phyloP scores from a whole-genome alignment of 2,888 invertebrate species.

The Zonitis immaculata region DNA sequence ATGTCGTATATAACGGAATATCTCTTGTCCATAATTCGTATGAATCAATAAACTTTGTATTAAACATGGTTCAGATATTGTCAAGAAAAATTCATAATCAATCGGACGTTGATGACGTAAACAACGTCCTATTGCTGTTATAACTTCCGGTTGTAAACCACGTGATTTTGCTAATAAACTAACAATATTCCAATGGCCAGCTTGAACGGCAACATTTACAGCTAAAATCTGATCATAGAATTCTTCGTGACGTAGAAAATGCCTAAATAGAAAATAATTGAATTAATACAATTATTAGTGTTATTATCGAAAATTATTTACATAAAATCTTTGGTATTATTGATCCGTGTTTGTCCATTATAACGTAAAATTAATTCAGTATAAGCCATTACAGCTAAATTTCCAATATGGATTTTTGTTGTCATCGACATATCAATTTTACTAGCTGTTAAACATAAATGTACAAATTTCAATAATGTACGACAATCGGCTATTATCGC shows the following conservation, averaged over 20 bases:
- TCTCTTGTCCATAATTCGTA: constrained; percentile 38
- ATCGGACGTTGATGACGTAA: constrained; percentile 34
- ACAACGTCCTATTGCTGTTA: constrained; percentile 52
- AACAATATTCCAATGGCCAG: constrained; percentile 58
- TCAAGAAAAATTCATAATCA: constrained; percentile 40
- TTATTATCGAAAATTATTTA: constrained; percentile 36
- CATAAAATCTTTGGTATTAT: constrained; percentile 52
- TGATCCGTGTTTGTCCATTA: constrained; percentile 40
- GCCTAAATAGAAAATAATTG: constrained; percentile 38
- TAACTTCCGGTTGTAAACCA: constrained; percentile 55
- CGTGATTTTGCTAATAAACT: constrained; percentile 49
- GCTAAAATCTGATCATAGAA: constrained; percentile 62
- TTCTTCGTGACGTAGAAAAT: constrained; percentile 57
- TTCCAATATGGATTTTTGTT: constrained; percentile 61
- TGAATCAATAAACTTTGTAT: constrained; percentile 43
- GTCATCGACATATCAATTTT: constrained; percentile 56
- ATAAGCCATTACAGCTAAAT: constrained; percentile 62
- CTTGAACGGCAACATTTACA: constrained; percentile 59
- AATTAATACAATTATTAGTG: neutral
- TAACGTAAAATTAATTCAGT: constrained; percentile 53
- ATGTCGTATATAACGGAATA: constrained; percentile 40
- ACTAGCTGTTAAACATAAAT: constrained; percentile 53
- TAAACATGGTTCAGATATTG: constrained; percentile 45
- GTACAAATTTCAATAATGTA: constrained; percentile 58
- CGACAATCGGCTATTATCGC: constrained; percentile 59